Conservation (phyloP, 1,140 invertebrate species). For the Oryctes rhinoceros region DNA sequence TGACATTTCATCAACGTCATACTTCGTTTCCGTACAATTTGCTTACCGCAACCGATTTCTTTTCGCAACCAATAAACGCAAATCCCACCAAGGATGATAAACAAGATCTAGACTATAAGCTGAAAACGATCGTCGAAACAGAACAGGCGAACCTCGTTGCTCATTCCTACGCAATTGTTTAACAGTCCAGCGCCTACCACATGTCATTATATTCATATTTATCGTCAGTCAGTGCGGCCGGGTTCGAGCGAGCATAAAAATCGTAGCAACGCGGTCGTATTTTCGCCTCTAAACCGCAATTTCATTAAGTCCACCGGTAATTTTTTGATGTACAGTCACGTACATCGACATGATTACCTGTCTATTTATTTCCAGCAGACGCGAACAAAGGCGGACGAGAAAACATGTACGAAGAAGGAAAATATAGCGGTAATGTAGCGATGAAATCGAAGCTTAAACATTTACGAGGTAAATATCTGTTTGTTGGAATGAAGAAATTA, state of each 20-base stretch:
- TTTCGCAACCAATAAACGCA: too few species aligned
- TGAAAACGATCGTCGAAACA: not conserved
- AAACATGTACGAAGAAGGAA: too few species aligned
- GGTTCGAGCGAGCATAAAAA: conserved; percentile 8
- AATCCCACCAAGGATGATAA: not conserved
- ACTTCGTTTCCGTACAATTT: too few species aligned
- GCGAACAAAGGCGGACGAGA: not conserved
- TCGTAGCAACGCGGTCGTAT: not conserved
- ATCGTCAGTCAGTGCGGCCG: not conserved
- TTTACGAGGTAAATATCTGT: too few species aligned
- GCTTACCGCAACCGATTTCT: too few species aligned
- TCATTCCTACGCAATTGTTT: conserved; percentile 18
- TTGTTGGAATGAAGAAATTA: too few species aligned
- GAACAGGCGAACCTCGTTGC: not conserved
- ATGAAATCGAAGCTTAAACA: too few species aligned
- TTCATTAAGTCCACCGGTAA: conserved; percentile 18
- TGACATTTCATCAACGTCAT: too few species aligned
- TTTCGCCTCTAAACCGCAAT: conserved; percentile 17
- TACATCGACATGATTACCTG: conserved; percentile 4
- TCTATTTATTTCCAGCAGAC: conserved; percentile 1
- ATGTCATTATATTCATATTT: conserved; percentile 16
- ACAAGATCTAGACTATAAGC: not conserved
- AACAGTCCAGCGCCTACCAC: conserved; percentile 20
- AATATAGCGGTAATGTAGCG: too few species aligned
- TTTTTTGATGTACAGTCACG: not conserved